A percentile compares a stretch with the other conserved stretches of the same genome.
Evolutionary conservation across 2,113 vertebrate species (phyloP).

Genomic region (Dipodomys ordii): DNA sequence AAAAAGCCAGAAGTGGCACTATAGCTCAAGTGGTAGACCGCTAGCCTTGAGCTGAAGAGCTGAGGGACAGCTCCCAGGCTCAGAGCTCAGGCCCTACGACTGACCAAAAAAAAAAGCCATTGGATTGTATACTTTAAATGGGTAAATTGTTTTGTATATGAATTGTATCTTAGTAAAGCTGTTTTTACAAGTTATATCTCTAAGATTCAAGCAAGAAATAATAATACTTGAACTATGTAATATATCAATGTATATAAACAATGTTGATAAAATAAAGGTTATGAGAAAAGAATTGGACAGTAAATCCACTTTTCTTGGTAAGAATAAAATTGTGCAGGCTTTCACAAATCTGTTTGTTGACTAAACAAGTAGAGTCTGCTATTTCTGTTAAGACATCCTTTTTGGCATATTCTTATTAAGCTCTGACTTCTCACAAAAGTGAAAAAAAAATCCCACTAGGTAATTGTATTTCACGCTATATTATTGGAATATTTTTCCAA

Average conservation of each 20-base stretch:
- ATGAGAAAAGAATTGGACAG: neutral
- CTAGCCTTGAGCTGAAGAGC: too few species aligned
- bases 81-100: too few species aligned
- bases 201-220: constrained; percentile 1
- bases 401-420: constrained; percentile 14
- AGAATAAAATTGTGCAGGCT: constrained; percentile 36
- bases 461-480: too few species aligned
- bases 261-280: constrained; percentile 31
- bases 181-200: neutral
- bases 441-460: too few species aligned
- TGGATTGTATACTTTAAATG: neutral
- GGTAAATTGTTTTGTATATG: neutral
- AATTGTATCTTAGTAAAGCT: constrained; percentile 22
- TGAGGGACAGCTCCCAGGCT: too few species aligned
- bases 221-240: constrained; percentile 4
- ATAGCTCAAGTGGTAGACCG: too few species aligned
- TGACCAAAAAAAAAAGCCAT: neutral
- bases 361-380: neutral
- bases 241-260: neutral
- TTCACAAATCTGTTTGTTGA: neutral
- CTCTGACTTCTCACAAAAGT: neutral
- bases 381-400: neutral
- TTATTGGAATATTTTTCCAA: neutral
- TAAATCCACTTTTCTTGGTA: constrained; percentile 20
- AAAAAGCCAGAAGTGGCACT: too few species aligned